Evolutionary conservation across 2,797 vertebrate species (phyloP).

Genomic region (Furcifer pardalis): DNA sequence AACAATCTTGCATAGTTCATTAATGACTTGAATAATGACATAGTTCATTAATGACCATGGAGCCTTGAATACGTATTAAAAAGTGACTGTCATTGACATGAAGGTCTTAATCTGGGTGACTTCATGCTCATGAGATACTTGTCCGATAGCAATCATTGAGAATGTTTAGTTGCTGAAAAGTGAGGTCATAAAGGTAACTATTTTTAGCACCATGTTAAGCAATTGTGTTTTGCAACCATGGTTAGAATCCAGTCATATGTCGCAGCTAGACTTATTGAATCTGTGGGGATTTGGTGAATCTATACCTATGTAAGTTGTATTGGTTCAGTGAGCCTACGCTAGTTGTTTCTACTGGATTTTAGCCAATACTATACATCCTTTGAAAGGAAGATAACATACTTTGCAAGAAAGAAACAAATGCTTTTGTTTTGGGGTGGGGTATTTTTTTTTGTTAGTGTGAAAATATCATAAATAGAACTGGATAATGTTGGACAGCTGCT

Average conservation of each 20-base stretch:
- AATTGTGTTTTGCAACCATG: not conserved
- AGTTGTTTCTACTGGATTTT: no score
- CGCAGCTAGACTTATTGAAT: no score
- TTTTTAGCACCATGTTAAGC: not conserved
- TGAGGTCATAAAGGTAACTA: not conserved
- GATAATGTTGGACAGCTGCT: not conserved
- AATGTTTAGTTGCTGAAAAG: not conserved
- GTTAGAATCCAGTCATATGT: no score
- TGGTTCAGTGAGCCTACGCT: no score
- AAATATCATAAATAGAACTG: not conserved
- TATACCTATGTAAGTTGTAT: no score
- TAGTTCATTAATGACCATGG: not conserved
- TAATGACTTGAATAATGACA: not conserved
- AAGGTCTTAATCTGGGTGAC: not conserved
- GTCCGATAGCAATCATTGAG: not conserved
- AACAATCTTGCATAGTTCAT: not conserved
- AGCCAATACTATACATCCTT: not conserved
- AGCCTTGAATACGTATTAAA: not conserved
- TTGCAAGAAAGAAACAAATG: not conserved
- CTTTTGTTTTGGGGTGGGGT: no score
- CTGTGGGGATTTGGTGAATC: no score
- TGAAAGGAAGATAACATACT: not conserved
- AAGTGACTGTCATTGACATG: no score
- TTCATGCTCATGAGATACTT: not conserved
- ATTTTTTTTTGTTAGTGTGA: not conserved